Evolutionary conservation across 1,140 invertebrate genomes (phyloP).

Genomic region (Camponotus vicinus): DNA sequence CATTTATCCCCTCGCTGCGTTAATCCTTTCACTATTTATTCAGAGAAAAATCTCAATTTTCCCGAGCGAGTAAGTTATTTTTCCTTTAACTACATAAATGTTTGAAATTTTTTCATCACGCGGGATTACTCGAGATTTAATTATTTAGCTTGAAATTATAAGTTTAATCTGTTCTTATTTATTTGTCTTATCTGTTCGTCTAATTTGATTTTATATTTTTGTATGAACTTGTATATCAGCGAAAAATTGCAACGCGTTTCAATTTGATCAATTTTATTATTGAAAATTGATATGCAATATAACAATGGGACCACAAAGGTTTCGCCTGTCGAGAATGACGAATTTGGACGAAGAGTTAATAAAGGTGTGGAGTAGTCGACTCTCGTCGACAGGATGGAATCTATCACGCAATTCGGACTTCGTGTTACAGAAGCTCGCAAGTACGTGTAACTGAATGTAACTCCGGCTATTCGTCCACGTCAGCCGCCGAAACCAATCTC

Average conservation of each 20-base stretch:
- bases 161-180: neutral
- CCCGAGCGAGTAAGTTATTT: neutral
- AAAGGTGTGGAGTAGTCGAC: constrained; percentile 38
- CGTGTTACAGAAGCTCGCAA: constrained; percentile 40
- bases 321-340: constrained; percentile 10
- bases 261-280: neutral
- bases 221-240: neutral
- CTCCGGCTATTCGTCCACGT: constrained; percentile 52
- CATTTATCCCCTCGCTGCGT: constrained; percentile 44
- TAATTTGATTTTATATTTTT: neutral
- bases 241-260: neutral
- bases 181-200: neutral
- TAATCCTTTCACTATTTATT: constrained; percentile 51
- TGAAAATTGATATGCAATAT: constrained; percentile 14
- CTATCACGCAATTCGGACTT: constrained; percentile 57
- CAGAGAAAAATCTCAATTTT: constrained; percentile 40
- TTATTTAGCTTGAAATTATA: neutral
- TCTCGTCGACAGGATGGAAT: constrained; percentile 55
- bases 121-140: neutral
- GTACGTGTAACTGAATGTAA: constrained; percentile 57
- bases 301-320: constrained; percentile 11
- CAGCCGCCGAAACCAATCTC: constrained; percentile 58
- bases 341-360: constrained; percentile 44
- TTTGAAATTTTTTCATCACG: neutral
- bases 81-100: neutral